A percentile compares a stretch with the other conserved stretches of the same genome.
phyloP scores from a whole-genome alignment of 2,888 invertebrate species.

The Strigamia transsilvanica region DNA sequence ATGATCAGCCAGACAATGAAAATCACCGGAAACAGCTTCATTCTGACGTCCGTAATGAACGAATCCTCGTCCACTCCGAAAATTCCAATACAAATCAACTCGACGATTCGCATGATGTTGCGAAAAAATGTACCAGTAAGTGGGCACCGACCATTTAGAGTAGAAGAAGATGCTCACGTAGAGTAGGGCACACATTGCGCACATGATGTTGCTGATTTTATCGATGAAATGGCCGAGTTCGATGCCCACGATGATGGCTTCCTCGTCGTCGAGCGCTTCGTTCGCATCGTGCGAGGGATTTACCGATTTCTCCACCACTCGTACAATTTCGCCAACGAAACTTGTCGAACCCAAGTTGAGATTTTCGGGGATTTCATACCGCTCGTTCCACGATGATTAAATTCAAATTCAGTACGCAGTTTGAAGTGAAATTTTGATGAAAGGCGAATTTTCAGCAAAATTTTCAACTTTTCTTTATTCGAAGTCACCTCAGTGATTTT shows the following conservation, averaged over 20 bases:
- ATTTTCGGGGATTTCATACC: neutral
- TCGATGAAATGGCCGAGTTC: neutral
- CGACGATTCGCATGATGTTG: neutral
- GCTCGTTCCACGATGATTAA: neutral
- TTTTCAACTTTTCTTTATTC: no score
- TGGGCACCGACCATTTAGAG: neutral
- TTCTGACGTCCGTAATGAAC: neutral
- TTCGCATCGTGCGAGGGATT: neutral
- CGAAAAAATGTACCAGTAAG: neutral
- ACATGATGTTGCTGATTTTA: neutral
- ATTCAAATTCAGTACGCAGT: no score
- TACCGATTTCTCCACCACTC: neutral
- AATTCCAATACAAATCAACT: neutral
- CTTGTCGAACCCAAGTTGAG: neutral
- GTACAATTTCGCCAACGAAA: neutral
- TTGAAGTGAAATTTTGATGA: no score
- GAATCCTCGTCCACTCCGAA: neutral
- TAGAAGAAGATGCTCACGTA: neutral
- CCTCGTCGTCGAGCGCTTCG: neutral
- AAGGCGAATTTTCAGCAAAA: no score
- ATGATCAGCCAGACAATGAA: neutral
- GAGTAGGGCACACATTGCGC: neutral
- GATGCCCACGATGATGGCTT: neutral
- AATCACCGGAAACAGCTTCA: neutral
- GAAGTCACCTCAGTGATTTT: no score